These are phyloP conservation scores for Corythornis cristatus DNA, from an alignment of 2,113 vertebrate species.

Conservation along the genomic window DNA sequence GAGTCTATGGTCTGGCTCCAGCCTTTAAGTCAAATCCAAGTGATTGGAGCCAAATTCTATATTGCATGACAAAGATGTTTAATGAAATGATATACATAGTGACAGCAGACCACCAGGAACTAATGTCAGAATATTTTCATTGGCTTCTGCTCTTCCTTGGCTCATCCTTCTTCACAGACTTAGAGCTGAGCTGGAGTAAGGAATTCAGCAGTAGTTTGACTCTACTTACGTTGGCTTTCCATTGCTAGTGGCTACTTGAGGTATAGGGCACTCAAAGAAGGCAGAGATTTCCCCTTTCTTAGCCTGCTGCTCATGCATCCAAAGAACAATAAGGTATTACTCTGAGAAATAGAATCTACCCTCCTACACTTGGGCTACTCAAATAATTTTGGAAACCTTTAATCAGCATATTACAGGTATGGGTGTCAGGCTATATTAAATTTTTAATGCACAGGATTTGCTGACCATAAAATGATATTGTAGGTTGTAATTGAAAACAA, in stretches of 20 bases:
- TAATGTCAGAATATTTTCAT: conserved; percentile 48
- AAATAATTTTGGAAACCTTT: neutral
- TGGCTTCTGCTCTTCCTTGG: neutral
- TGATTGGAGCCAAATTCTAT: conserved; percentile 19
- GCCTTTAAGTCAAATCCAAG: conserved; percentile 29
- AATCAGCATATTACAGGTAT: neutral
- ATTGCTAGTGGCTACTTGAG: neutral
- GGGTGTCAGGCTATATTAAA: neutral
- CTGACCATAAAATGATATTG: neutral
- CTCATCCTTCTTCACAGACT: conserved; percentile 17
- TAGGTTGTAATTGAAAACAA: neutral
- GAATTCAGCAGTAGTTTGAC: neutral
- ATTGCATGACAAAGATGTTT: neutral
- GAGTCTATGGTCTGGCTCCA: conserved; percentile 8
- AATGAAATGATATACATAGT: conserved; percentile 35
- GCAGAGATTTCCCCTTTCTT: neutral
- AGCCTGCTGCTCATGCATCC: neutral
- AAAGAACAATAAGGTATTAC: neutral
- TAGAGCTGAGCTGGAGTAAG: neutral
- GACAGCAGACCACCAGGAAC: conserved; percentile 35
- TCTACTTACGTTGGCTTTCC: neutral
- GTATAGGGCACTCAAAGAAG: neutral
- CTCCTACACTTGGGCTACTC: neutral
- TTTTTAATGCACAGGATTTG: neutral
- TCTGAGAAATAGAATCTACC: neutral